phyloP scores from a whole-genome alignment of 2,888 invertebrate species.

The Cerceris ruficornis region DNA sequence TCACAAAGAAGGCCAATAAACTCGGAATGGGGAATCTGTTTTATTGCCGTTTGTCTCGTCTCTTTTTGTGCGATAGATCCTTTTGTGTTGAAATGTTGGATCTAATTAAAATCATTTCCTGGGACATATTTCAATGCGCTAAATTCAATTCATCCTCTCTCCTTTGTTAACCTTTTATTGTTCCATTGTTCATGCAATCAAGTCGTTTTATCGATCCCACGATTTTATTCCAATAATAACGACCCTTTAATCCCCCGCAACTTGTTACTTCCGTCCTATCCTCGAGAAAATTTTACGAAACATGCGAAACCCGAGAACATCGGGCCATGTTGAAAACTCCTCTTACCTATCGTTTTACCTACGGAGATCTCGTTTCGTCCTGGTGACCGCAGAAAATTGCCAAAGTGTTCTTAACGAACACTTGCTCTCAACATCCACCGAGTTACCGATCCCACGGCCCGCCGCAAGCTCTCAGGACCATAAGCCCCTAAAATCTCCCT shows the following conservation, averaged over 20 bases:
- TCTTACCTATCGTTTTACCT: background rate
- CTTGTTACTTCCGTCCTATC: no score
- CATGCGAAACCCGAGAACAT: background rate
- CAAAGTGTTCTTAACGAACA: constrained; percentile 35
- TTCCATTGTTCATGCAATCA: no score
- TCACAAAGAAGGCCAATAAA: constrained; percentile 2
- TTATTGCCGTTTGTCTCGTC: background rate
- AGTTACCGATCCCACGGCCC: constrained; percentile 60
- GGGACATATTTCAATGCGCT: background rate
- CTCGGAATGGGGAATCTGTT: background rate
- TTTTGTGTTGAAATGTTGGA: constrained; percentile 11
- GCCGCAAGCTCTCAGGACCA: constrained; percentile 39
- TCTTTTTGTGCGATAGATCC: constrained; percentile 9
- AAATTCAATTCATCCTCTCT: no score
- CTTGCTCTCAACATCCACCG: constrained; percentile 23
- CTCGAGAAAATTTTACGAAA: no score
- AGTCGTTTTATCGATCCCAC: no score
- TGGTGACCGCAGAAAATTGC: constrained; percentile 58
- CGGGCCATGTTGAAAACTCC: background rate
- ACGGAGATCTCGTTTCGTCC: constrained; percentile 61
- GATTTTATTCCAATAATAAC: no score
- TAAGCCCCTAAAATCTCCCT: constrained; percentile 41
- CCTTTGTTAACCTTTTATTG: no score
- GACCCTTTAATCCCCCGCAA: no score
- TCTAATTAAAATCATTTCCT: constrained; percentile 1